Base-by-base conservation (phyloP, 1,140 invertebrate genomes). In the Harpegnathos saltator region DNA sequence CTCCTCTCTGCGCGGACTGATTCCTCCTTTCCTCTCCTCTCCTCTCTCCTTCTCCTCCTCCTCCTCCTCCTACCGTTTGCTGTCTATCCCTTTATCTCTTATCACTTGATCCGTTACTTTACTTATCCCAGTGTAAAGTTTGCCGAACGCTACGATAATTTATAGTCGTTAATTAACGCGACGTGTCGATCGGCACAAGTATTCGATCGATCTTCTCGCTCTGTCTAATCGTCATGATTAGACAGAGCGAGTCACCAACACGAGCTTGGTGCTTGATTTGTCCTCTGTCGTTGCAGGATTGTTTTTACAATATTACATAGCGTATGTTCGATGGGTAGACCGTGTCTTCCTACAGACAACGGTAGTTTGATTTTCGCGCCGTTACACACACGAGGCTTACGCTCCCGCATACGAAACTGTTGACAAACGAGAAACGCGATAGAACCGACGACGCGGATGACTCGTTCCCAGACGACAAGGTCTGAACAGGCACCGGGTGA, bases 81-180 rank as follows among this genome's bases (percentile, higher is more conserved):
- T 38, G n/a, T 62, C 22, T 54, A 24, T 24, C 14, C 29, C 44
- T 61, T 54, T 12, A 19, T 52, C 22, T 63, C 59, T 69, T 88
- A 74, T 77, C 65, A 83, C 66, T 44, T 77, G 22, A 26, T 19
- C 19, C 2, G n/a, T n/a, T 9, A 7, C 24, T 48, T 80, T 59
- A 19, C n/a, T 69, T 48, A 66, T 77, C 48, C 50, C n/a, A 69
- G 12, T 58, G 33, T 11, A 68, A 75, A 66, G 11, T 14, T 59
- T 29, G 22, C 9, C 59, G 33, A 26, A 14, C 12, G 38, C n/a
- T 44, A 44, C 38, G 38, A 44, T 44, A 44, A 7, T 24, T 4
- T 1, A 22, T 17, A 12, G 26, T 33, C 0, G 29, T 15, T 58
- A 29, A 58, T 80, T 69, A 58, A 58, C 33, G 22, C 15, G 15